Conservation (phyloP, 2,888 invertebrate species). For the Andrena bicolor region DNA sequence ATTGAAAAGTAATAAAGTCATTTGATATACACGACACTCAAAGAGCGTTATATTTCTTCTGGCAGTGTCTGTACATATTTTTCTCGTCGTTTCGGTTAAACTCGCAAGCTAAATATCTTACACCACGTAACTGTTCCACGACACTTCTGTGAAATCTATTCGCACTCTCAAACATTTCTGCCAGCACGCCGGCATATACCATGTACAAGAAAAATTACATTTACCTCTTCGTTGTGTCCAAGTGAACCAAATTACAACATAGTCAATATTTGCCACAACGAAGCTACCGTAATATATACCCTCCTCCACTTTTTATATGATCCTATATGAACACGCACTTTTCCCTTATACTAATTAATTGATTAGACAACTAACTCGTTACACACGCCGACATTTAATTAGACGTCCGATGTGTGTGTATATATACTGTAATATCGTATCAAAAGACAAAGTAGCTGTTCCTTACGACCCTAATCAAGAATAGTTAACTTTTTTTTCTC, state of each 20-base stretch:
- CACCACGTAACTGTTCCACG: slow-evolving; percentile 51
- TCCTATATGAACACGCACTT: slow-evolving; percentile 79
- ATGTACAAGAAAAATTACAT: slow-evolving; percentile 63
- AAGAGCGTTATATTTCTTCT: slow-evolving; percentile 65
- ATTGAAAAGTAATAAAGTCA: slow-evolving; percentile 61
- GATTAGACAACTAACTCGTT: slow-evolving; percentile 65
- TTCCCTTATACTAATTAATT: slow-evolving; percentile 70
- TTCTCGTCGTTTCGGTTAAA: slow-evolving; percentile 52
- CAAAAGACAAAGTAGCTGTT: slow-evolving; percentile 72
- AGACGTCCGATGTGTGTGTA: slow-evolving; percentile 56
- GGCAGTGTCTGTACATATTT: slow-evolving; percentile 69
- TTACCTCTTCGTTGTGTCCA: slow-evolving; percentile 60
- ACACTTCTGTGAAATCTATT: slow-evolving; percentile 53
- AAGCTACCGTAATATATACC: slow-evolving; percentile 67
- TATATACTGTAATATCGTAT: slow-evolving; percentile 66
- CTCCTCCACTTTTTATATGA: slow-evolving; percentile 71
- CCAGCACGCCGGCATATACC: slow-evolving; percentile 44
- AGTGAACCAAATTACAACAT: slow-evolving; percentile 50
- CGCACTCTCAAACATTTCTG: slow-evolving; percentile 56
- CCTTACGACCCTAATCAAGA: slow-evolving; percentile 53
- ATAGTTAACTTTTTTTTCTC: slow-evolving; percentile 49
- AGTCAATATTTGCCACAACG: slow-evolving; percentile 65
- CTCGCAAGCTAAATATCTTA: slow-evolving; percentile 59
- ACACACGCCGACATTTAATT: slow-evolving; percentile 54
- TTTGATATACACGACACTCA: slow-evolving; percentile 64